Evolutionary conservation across 1,140 invertebrate genomes (phyloP), one percentile per base, ranked within the genome.

Genomic region (Drosophila oshimai): DNA sequence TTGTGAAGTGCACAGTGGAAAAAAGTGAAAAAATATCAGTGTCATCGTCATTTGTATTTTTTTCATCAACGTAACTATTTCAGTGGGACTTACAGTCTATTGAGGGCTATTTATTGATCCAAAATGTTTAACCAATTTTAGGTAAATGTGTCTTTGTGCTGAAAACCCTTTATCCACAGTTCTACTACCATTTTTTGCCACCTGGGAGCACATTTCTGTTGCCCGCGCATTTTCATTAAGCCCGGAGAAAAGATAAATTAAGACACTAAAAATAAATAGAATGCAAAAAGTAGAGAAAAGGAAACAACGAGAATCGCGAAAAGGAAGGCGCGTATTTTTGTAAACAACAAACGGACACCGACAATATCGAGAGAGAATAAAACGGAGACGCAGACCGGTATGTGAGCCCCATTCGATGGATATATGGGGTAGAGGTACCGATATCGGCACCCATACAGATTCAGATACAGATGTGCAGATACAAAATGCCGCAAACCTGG

Each of bases 301-400:
- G 10, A 12, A 45, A 36, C 9, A 39, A 31, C 17, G 9, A 33
- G 18, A 74, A 60, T 61, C 46, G 31, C 41, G 33, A 49, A 39
- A 41, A 47, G 41, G 67, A 75, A 72, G 72, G 29, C 54, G 78
- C 72, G 77, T 72, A 61, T 72, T 81, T 81, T 73, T 20, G 78
- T 76, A 81, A 81, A 83, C 77, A 81, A 83, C 78, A 86, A 86
- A 86, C 71, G 42, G 67, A 44, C 51, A 77, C 55, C 73, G 73
- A 65, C 62, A 50, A 53, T 46, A 69, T 22, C 50, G 36, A 13
- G 53, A 49, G 47, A 33, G 42, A 69, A 49, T 36, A 29, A 61
- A 64, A 18, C 45, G 57, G 20, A 44, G 36, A 26, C 42, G 18
- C 17, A 49, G 70, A 77, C 77, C 77, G 72, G 77, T 83, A 76